Conservation (phyloP, 2,113 vertebrate species). For the Garra rufa region DNA sequence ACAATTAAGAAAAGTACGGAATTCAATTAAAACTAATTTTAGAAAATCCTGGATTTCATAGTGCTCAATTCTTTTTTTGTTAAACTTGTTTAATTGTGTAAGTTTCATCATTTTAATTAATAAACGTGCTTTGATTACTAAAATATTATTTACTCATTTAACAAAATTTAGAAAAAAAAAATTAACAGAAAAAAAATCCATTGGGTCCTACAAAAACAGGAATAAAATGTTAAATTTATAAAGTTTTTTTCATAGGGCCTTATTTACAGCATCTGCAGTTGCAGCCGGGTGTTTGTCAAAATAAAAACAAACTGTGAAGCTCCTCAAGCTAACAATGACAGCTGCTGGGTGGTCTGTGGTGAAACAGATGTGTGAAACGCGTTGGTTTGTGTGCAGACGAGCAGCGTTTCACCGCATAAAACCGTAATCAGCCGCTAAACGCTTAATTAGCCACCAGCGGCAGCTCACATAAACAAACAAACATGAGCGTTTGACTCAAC, state of each 20-base stretch:
- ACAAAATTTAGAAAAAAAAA: not conserved
- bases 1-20: too few species aligned
- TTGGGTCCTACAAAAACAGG: not conserved
- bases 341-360: slow-evolving; percentile 11
- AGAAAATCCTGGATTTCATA: too few species aligned
- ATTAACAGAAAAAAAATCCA: not conserved
- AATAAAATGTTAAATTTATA: not conserved
- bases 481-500: not conserved
- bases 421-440: slow-evolving; percentile 29
- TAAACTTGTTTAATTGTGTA: too few species aligned
- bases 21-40: too few species aligned
- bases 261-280: not conserved
- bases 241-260: not conserved
- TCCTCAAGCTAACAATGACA: not conserved
- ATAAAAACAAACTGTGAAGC: not conserved
- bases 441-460: slow-evolving; percentile 49
- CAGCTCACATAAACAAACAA: slow-evolving; percentile 19
- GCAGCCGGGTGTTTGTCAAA: not conserved
- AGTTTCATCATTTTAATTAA: not conserved
- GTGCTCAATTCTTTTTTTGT: too few species aligned
- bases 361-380: slow-evolving; percentile 11
- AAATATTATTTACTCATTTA: not conserved
- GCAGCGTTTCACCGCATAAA: not conserved
- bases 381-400: not conserved
- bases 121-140: not conserved